Evolutionary conservation across 2,113 vertebrate species (phyloP), one percentile per base, ranked within the genome.

Genomic region (Ictalurus punctatus): DNA sequence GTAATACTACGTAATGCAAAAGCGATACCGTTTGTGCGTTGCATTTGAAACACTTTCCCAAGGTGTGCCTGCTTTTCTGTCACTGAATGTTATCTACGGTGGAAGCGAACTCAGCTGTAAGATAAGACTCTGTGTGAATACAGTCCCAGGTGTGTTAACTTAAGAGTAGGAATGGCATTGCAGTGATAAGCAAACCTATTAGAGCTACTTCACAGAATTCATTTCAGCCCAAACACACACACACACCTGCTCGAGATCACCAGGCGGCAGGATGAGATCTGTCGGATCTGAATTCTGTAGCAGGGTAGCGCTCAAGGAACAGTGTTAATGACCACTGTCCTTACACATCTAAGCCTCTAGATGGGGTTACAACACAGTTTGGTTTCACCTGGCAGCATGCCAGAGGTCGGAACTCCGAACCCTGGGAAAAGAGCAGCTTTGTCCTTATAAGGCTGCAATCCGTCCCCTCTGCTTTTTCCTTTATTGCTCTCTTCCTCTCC

Each of bases 401-500:
- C 94, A 86, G 91, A 80, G 92, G 92, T 94, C 93, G 92, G 94
- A 93, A 89, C 92, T 94, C 92, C 95, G 94, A 95, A 95, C 94
- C 95, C 93, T 96, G 96, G 95, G 95, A 96, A 96, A 96, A 95
- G 92, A 94, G 93, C 90, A 88, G 94, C 95, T 95, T 94, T 96
- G 92, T 93, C 96, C 95, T 95, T 96, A 96, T 96, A 96, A 95
- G 96, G 95, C 91, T 94, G 93, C 94, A 94, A 95, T 95, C 95
- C 95, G 95, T 96, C 95, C 94, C 94, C 94, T 95, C 94, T 93
- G 94, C 94, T 95, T 93, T 95, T 94, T 94, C 94, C 94, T 94
- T 92, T 93, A 90, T 90, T 83, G 71, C 94, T 93, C 94, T 93
- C 95, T 94, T 95, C 94, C 94, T 95, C 95, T 94, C 91, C 91